Base-by-base conservation (phyloP, 2,797 vertebrate genomes). In the Gymnothorax javanicus region DNA sequence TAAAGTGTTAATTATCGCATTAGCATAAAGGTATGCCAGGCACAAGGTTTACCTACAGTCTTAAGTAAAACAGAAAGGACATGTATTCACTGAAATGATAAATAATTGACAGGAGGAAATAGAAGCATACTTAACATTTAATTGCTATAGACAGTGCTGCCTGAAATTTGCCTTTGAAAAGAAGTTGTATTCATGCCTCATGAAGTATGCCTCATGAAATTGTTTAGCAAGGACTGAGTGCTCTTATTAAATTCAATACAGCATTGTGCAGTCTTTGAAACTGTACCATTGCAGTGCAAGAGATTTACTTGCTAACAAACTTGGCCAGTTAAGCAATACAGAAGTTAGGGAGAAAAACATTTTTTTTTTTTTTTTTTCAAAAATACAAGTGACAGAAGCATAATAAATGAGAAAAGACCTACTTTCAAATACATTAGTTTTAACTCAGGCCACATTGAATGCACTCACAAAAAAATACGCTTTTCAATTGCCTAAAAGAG, bases 341-440 rank as follows among this genome's bases (percentile, higher is more conserved):
- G 12, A 20, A 33, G 43, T 33, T 50, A 17, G 50, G 75, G 43
- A 79, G 43, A 79, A 79, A 75, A 43, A 43, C 1, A 43, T 43
- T 43, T 43, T 43, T 43, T 43, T 43, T 43, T 43, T 43, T 33
- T 33, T 75, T 75, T 56, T n/a, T 33, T 20, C 11, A 12, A 64
- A 82, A 81, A 82, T 52, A 69, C 25, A 54, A 5, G 52, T 83
- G 60, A 83, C 62, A 86, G 62, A 69, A 15, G 64, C n/a, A 82
- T 52, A 25, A 23, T 54, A 82, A 82, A 71, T 83, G 85, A 82
- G 5, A n/a, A 86, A 71, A 81, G 62, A 64, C 25, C 86, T 64
- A 58, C 23, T 86, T 58, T 52, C 79, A 86, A 27, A 57, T 25
- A 83, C 27, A 83, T 71, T 67, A 82, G 33, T 52, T 64, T 86